Percentiles rank a stretch among this genome's conserved stretches.
Evolutionary conservation across 2,113 vertebrate species (phyloP).

Genomic region (Gavialis gangeticus): DNA sequence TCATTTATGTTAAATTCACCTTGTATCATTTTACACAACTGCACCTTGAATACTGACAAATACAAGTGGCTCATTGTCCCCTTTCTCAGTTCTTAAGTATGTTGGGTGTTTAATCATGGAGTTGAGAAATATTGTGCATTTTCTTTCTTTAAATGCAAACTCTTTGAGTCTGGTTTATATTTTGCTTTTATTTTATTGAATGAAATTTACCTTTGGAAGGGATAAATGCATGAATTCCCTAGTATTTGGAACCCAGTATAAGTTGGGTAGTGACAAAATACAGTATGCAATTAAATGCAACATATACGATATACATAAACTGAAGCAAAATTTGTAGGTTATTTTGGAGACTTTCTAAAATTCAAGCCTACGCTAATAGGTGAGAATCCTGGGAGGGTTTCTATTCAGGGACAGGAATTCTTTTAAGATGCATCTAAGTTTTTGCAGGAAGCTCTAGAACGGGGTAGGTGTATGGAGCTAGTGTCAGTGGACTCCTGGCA

Average conservation of each 20-base stretch:
- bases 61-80: constrained; percentile 3
- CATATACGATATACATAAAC: neutral
- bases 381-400: neutral
- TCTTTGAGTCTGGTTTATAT: neutral
- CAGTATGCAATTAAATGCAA: neutral
- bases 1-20: constrained; percentile 25
- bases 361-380: neutral
- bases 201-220: neutral
- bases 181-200: neutral
- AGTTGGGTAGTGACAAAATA: neutral
- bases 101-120: constrained; percentile 26
- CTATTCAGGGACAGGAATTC: neutral
- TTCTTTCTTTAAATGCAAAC: neutral
- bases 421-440: neutral
- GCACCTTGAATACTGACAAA: constrained; percentile 15
- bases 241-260: neutral
- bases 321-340: neutral
- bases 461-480: neutral
- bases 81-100: constrained; percentile 28
- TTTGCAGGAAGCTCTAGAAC: neutral
- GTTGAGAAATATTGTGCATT: neutral
- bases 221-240: neutral
- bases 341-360: neutral
- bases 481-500: rapidly evolving
- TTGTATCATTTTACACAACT: constrained; percentile 8